Evolutionary conservation across 2,113 vertebrate species (phyloP).

Genomic region (Pseudopipra pipra): DNA sequence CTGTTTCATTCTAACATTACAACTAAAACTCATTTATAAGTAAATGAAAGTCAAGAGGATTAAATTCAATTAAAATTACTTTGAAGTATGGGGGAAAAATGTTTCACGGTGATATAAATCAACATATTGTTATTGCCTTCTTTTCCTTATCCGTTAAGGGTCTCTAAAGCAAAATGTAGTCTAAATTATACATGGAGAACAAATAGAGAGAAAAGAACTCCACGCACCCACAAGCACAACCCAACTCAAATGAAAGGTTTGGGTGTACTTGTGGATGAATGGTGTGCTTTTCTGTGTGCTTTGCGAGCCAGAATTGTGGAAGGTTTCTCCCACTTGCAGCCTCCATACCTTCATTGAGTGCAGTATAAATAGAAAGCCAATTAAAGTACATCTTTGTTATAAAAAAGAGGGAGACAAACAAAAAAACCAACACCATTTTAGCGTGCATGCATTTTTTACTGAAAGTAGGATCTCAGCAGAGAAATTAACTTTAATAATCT

Average conservation of each 20-base stretch:
- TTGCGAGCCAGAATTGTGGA: background rate
- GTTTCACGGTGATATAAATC: conserved; percentile 73
- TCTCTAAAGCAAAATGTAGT: conserved; percentile 63
- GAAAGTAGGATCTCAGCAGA: conserved; percentile 72
- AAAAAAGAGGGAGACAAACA: conserved; percentile 45
- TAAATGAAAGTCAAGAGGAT: conserved; percentile 80
- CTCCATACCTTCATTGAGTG: conserved; percentile 57
- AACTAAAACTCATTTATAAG: conserved; percentile 77
- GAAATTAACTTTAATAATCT: conserved; percentile 80
- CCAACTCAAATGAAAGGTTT: conserved; percentile 37
- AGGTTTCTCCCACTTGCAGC: conserved; percentile 39
- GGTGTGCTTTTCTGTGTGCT: conserved; percentile 35
- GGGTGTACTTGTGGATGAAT: conserved; percentile 44
- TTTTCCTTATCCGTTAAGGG: conserved; percentile 65
- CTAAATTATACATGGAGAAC: conserved; percentile 55
- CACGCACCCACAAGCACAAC: conserved; percentile 48
- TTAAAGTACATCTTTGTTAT: conserved; percentile 65
- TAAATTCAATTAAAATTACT: conserved; percentile 81
- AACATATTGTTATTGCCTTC: conserved; percentile 68
- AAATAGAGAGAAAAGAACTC: conserved; percentile 40
- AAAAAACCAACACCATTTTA: conserved; percentile 40
- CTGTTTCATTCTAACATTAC: conserved; percentile 66
- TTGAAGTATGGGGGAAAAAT: conserved; percentile 70
- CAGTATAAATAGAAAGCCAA: conserved; percentile 66
- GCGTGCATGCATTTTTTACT: conserved; percentile 46